phyloP scores from a whole-genome alignment of 2,113 vertebrate genomes.

The Pelobates fuscus region DNA sequence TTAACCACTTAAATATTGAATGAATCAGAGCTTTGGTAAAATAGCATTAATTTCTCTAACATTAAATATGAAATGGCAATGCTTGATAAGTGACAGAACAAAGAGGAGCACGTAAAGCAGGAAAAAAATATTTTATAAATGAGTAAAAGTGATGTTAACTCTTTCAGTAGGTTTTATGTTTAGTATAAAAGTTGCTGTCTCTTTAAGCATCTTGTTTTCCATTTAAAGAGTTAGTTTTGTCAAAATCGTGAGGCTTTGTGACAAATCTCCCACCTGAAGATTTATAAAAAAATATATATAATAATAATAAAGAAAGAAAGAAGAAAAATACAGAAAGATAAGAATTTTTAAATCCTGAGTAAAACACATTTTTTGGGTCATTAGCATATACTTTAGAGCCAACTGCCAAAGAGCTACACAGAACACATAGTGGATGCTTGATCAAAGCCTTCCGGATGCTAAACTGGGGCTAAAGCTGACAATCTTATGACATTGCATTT shows the following conservation, averaged over 20 bases:
- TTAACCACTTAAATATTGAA: too few relatives aligned
- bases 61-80: too few relatives aligned
- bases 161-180: too few relatives aligned
- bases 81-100: neutral
- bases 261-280: neutral
- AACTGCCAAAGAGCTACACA: neutral
- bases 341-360: neutral
- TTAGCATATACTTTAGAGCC: neutral
- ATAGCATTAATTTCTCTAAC: too few relatives aligned
- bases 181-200: too few relatives aligned
- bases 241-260: neutral
- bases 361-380: neutral
- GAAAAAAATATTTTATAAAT: neutral
- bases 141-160: too few relatives aligned
- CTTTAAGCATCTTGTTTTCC: too few relatives aligned
- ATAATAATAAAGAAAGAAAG: neutral
- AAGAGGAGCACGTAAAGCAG: neutral
- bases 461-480: constrained; percentile 1
- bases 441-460: neutral
- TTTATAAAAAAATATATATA: neutral
- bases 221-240: too few relatives aligned
- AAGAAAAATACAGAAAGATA: neutral
- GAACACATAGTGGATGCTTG: neutral
- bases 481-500: neutral
- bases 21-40: too few relatives aligned